Evolutionary conservation across 2,113 vertebrate genomes (phyloP).

Genomic region (Takifugu bimaculatus): DNA sequence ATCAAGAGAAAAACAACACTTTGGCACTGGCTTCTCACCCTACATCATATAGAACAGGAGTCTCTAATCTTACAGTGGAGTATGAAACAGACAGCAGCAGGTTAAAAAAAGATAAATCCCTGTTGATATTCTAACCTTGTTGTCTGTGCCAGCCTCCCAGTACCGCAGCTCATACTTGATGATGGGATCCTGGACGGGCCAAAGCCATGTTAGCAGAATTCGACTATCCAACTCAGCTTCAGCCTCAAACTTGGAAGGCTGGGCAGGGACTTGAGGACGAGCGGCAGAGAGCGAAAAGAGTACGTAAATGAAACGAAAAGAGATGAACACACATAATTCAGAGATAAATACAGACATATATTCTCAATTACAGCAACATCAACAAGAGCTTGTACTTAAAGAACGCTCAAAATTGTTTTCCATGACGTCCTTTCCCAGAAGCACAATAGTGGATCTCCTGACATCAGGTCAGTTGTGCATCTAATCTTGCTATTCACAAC

Average conservation of each 20-base stretch:
- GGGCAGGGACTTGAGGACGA: constrained; percentile 81
- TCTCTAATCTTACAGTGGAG: constrained; percentile 15
- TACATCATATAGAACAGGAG: constrained; percentile 40
- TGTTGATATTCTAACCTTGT: constrained; percentile 77
- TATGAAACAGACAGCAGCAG: constrained; percentile 2
- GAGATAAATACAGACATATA: background rate
- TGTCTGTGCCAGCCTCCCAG: constrained; percentile 81
- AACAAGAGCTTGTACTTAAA: background rate
- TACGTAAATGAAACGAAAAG: background rate
- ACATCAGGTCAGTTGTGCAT: too few relatives aligned
- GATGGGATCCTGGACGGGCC: constrained; percentile 88
- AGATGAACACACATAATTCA: background rate
- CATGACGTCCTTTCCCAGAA: too few relatives aligned
- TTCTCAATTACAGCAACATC: too few relatives aligned
- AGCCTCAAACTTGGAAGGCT: constrained; percentile 90
- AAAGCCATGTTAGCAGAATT: constrained; percentile 87
- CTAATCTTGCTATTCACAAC: too few relatives aligned
- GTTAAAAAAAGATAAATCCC: constrained; percentile 8
- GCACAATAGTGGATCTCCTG: too few relatives aligned
- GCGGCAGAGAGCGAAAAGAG: background rate
- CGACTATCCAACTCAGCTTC: constrained; percentile 89
- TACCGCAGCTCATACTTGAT: constrained; percentile 88
- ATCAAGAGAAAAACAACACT: constrained; percentile 28
- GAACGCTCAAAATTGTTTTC: too few relatives aligned
- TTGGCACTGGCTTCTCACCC: constrained; percentile 17